Conservation (phyloP, 2,797 vertebrate species). For the Coendou prehensilis region DNA sequence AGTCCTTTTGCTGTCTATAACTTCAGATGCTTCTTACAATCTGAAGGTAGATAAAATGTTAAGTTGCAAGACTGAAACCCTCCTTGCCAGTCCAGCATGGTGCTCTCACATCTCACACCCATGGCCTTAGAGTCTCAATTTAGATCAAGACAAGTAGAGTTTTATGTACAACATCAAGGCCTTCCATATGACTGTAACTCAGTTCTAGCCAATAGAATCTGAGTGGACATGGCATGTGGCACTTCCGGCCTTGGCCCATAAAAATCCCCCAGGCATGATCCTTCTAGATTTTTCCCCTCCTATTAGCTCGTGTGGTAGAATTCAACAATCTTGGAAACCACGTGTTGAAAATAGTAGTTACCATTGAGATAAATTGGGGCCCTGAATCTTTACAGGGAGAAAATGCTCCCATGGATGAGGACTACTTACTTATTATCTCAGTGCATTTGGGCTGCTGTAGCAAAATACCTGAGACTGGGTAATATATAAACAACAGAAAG, state of each 20-base stretch:
- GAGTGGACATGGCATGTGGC: not conserved
- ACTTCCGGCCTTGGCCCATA: not conserved
- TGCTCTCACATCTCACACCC: not conserved
- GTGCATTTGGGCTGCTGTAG: not conserved
- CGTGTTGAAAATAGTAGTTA: not conserved
- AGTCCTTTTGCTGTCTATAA: not conserved
- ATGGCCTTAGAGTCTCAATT: not conserved
- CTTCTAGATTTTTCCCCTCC: slow-evolving; percentile 12
- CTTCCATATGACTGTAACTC: not conserved
- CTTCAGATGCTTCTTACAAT: slow-evolving; percentile 36
- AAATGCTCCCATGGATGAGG: not conserved
- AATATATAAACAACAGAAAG: not conserved
- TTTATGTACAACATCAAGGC: not conserved
- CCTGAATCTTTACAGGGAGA: not conserved
- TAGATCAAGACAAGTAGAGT: not conserved
- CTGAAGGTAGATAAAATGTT: not conserved
- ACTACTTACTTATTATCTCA: not conserved
- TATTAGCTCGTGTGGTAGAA: not conserved
- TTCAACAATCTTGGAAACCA: not conserved
- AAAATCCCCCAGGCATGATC: not conserved
- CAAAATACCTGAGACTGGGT: not conserved
- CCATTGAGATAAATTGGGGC: not conserved
- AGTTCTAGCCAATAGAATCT: not conserved
- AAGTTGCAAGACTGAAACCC: not conserved
- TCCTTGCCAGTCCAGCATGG: not conserved